These are phyloP conservation scores for Mimumesa dahlbomi DNA, from an alignment of 2,888 invertebrate species.

Conservation along the genomic window DNA sequence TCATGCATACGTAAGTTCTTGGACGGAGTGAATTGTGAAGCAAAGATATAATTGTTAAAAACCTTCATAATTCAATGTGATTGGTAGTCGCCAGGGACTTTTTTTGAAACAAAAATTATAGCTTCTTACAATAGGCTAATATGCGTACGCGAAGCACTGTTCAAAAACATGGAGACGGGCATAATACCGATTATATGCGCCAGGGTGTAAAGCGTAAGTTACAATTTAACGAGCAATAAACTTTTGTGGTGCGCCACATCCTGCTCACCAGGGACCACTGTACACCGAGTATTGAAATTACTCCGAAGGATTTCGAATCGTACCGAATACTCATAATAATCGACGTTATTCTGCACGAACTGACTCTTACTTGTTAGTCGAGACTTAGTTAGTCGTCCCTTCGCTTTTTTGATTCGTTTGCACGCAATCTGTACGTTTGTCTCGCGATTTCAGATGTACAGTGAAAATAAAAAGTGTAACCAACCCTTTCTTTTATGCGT, in stretches of 20 bases:
- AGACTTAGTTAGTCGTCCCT: too few species aligned
- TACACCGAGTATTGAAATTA: slow-evolving; percentile 8
- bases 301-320: not conserved
- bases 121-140: not conserved
- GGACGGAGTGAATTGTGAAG: too few species aligned
- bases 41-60: too few species aligned
- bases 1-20: too few species aligned
- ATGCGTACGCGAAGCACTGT: not conserved
- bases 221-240: slow-evolving; percentile 62
- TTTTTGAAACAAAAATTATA: not conserved
- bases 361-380: not conserved
- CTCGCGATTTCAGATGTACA: too few species aligned
- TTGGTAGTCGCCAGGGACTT: not conserved
- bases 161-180: slow-evolving; percentile 20
- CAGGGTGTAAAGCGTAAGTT: slow-evolving; percentile 40
- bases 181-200: slow-evolving; percentile 50
- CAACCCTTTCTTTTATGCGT: too few species aligned
- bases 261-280: slow-evolving; percentile 45
- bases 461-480: too few species aligned
- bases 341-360: not conserved
- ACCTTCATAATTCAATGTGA: not conserved
- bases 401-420: too few species aligned
- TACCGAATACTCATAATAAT: slow-evolving; percentile 5
- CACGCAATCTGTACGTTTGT: too few species aligned
- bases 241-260: slow-evolving; percentile 63